A percentile compares a stretch with the other conserved stretches of the same genome.
Conservation (phyloP, 2,888 invertebrate species). For the Dryomyza anilis region DNA sequence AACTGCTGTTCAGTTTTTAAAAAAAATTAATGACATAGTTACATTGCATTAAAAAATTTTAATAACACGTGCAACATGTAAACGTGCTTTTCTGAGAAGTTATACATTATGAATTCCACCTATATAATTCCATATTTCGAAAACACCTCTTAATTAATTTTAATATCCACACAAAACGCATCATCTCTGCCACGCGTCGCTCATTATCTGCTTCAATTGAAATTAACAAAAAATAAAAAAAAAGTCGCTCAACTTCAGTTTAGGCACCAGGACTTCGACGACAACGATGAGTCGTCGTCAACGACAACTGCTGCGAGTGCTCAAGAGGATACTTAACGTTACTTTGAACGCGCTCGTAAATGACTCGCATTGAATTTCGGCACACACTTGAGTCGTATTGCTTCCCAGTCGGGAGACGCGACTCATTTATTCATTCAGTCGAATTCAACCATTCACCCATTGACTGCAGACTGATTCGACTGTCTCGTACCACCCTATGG, state of each 20-base stretch:
- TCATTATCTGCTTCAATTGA: constrained; percentile 56
- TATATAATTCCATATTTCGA: too few relatives aligned
- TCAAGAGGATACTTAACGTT: neutral
- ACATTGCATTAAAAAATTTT: too few relatives aligned
- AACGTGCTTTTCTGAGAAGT: too few relatives aligned
- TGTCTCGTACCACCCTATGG: too few relatives aligned
- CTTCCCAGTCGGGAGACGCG: neutral
- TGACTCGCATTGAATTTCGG: neutral
- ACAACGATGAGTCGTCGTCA: neutral
- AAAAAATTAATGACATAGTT: too few relatives aligned
- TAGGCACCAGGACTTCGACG: neutral
- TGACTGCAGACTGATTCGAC: neutral
- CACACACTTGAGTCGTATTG: neutral
- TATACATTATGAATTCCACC: too few relatives aligned
- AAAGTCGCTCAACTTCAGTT: neutral
- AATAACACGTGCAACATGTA: too few relatives aligned
- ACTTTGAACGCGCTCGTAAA: neutral
- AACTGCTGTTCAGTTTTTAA: too few relatives aligned
- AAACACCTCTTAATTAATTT: neutral
- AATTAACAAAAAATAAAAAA: constrained; percentile 41
- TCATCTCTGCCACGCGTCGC: constrained; percentile 47
- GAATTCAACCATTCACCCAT: too few relatives aligned
- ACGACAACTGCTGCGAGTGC: neutral
- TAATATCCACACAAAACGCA: neutral
- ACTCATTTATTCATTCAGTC: too few relatives aligned